A percentile compares a stretch with the other conserved stretches of the same genome.
These are phyloP conservation scores for Hyposmocoma kahamanoa DNA, from an alignment of 1,140 invertebrate genomes.

Conservation along the genomic window DNA sequence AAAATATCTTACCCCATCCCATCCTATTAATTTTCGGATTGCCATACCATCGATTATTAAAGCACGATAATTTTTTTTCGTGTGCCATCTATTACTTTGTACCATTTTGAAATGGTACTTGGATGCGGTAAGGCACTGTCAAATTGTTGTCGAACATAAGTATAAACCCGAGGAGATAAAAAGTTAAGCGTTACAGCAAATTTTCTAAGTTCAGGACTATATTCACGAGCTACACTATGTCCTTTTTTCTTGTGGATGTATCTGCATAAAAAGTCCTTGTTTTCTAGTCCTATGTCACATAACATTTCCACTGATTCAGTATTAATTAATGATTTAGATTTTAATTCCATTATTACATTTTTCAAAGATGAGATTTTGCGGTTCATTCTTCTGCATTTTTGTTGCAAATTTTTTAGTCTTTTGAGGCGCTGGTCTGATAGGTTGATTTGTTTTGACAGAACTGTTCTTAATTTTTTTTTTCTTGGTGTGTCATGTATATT, in stretches of 20 bases:
- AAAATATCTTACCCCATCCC: constrained; percentile 19
- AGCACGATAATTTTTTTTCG: constrained; percentile 13
- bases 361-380: neutral
- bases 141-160: constrained; percentile 10
- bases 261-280: constrained; percentile 3
- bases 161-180: constrained; percentile 15
- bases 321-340: too few species aligned
- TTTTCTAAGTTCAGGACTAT: constrained; percentile 8
- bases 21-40: constrained; percentile 26
- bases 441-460: too few species aligned
- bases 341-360: constrained; percentile 1
- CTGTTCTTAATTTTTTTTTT: too few species aligned
- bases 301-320: neutral
- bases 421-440: neutral
- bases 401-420: neutral
- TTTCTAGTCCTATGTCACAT: neutral
- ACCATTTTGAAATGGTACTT: constrained; percentile 13
- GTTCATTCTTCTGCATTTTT: constrained; percentile 1
- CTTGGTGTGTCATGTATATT: too few species aligned
- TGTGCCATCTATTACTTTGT: constrained; percentile 12
- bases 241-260: constrained; percentile 3
- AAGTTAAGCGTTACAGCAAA: constrained; percentile 15
- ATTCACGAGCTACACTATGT: constrained; percentile 3
- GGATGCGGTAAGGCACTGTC: constrained; percentile 14
- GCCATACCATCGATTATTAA: constrained; percentile 37